Conservation (phyloP, 1,140 invertebrate species). For the Campoletis sonorensis region DNA sequence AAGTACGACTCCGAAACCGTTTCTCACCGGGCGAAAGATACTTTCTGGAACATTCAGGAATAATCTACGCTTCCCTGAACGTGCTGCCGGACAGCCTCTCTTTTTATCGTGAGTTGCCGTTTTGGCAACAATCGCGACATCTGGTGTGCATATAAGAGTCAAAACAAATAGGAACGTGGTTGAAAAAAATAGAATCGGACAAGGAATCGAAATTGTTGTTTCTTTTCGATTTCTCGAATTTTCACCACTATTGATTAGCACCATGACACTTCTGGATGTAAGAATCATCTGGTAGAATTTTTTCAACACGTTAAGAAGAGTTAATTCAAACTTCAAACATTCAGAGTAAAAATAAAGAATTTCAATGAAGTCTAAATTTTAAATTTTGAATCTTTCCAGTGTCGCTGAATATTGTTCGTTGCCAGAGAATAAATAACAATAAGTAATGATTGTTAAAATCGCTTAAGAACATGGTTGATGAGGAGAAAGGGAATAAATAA, state of each 20-base stretch:
- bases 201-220: too few species aligned
- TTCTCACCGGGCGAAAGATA: not conserved
- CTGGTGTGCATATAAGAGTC: not conserved
- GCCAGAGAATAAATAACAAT: too few species aligned
- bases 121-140: conserved; percentile 5
- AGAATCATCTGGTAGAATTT: too few species aligned
- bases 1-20: not conserved
- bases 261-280: too few species aligned
- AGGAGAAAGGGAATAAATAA: not conserved
- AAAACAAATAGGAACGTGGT: not conserved
- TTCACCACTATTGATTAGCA: too few species aligned
- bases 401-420: too few species aligned
- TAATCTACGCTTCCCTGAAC: not conserved
- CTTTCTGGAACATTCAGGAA: conserved; percentile 32
- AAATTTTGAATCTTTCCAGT: too few species aligned
- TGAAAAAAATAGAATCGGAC: not conserved
- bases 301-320: too few species aligned
- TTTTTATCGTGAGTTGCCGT: not conserved
- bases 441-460: too few species aligned
- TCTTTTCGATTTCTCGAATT: not conserved
- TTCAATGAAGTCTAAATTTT: too few species aligned
- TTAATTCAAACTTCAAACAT: too few species aligned
- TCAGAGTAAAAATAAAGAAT: too few species aligned
- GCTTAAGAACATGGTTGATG: not conserved
- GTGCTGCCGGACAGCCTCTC: not conserved